Percentiles rank a stretch among this genome's conserved stretches.
phyloP scores from a whole-genome alignment of 2,888 invertebrate species.

The Lepetodrilus schrolli region DNA sequence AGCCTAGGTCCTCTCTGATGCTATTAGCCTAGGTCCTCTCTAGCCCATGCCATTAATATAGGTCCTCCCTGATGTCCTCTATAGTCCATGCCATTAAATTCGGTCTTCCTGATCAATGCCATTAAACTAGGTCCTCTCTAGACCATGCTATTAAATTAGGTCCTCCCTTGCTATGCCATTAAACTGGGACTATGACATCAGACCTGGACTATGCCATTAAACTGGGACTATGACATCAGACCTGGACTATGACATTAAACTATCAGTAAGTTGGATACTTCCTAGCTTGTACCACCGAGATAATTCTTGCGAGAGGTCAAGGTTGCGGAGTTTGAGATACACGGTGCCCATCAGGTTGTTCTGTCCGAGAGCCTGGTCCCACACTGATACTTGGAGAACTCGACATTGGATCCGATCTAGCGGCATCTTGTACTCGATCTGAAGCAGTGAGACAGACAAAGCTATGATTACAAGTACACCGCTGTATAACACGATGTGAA shows the following conservation, averaged over 20 bases:
- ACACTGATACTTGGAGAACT: conserved; percentile 92
- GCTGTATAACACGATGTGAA: neutral
- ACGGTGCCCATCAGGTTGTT: conserved; percentile 96
- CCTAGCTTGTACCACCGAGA: conserved; percentile 86
- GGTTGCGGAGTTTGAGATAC: conserved; percentile 83
- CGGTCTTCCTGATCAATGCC: too few species aligned
- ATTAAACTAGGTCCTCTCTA: too few species aligned
- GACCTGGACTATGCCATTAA: too few species aligned
- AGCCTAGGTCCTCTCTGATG: too few species aligned
- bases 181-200: too few species aligned
- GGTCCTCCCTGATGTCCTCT: too few species aligned
- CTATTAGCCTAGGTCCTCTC: too few species aligned
- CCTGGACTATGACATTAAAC: neutral
- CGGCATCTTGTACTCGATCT: conserved; percentile 92
- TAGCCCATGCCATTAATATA: too few species aligned
- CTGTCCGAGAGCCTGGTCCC: conserved; percentile 95
- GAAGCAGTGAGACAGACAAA: conserved; percentile 36
- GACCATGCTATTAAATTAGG: too few species aligned
- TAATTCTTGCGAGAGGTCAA: conserved; percentile 86
- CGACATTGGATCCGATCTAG: conserved; percentile 85
- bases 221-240: too few species aligned
- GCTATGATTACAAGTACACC: neutral
- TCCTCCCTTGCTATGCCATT: too few species aligned
- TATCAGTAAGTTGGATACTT: conserved; percentile 59
- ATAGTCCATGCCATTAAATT: too few species aligned